Base-by-base conservation (phyloP, 2,888 invertebrate species). In the Parnassius glacialis region DNA sequence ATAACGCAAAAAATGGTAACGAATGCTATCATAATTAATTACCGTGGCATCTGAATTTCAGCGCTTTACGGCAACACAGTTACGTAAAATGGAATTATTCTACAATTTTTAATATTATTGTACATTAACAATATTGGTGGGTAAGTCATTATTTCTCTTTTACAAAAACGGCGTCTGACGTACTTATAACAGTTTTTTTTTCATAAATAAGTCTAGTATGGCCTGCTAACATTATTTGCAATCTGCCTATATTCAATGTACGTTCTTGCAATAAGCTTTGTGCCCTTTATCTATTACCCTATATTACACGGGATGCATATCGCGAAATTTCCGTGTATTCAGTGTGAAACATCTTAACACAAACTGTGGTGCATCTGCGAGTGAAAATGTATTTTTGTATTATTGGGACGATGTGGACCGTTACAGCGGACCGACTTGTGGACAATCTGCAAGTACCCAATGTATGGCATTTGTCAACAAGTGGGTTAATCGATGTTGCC, bases 401-500 rank as follows among this genome's bases (percentile, higher is more conserved):
- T 47, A 52, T 61, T 57, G 57, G 61, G 61, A 56, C 61, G 57
- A 47, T 41, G 41, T 5, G 13, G 42, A 58, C 58, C 54, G 57
- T 57, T 62, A 62, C 57, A 62, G 58, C 58, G 57, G 54, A n/a
- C 50, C 16, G 41, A 61, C 47, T 47, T 44, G 54, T 58, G 57
- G 58, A 34, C 58, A 51, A 47, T 20, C 34, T 12, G 34, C 50
- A 34, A 53, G 25, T 55, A 34, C 34, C 34, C 34, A 7, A 48
- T 25, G 20, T 16, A 12, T 7, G 52, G 9, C 50, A 51, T 42
- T 41, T 20, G 47, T 5, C 61, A 10, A 48, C 57, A 60, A 54
- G 54, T 60, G 57, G 62, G 59, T 62, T 62, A 62, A 62, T 59
- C 63, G 63, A 55, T 58, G 58, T 53, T 54, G 9, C 52, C 43